phyloP scores from a whole-genome alignment of 1,140 invertebrate species.

The Harpegnathos saltator region DNA sequence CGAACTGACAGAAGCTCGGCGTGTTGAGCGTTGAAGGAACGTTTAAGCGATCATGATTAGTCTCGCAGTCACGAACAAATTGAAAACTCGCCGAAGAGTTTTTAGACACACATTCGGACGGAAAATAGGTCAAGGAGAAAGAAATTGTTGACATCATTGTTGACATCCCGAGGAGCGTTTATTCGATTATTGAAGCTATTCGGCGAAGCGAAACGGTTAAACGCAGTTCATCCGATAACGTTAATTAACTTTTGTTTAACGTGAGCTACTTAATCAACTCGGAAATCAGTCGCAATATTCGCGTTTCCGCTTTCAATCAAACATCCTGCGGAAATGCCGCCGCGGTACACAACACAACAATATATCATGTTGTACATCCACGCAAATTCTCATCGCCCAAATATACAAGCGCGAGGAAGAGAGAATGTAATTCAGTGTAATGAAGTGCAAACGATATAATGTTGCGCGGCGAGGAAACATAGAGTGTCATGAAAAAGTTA shows the following conservation, averaged over 20 bases:
- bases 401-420: neutral
- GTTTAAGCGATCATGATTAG: neutral
- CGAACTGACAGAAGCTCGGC: neutral
- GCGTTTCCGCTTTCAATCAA: conserved; percentile 47
- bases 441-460: neutral
- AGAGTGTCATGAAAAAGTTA: neutral
- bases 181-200: conserved; percentile 17
- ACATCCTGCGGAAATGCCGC: conserved; percentile 4
- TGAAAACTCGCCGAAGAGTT: no score
- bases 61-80: neutral
- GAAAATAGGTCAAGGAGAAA: no score
- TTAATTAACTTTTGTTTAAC: conserved; percentile 62
- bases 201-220: conserved; percentile 14
- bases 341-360: no score
- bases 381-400: neutral
- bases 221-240: conserved; percentile 29
- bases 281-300: conserved; percentile 49
- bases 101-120: no score
- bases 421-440: neutral
- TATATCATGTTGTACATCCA: neutral
- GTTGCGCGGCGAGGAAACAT: neutral
- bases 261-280: conserved; percentile 55
- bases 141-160: no score
- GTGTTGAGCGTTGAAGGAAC: neutral
- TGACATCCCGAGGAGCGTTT: neutral